Conservation (phyloP, 2,113 vertebrate species). For the Ramphastos sulfuratus region DNA sequence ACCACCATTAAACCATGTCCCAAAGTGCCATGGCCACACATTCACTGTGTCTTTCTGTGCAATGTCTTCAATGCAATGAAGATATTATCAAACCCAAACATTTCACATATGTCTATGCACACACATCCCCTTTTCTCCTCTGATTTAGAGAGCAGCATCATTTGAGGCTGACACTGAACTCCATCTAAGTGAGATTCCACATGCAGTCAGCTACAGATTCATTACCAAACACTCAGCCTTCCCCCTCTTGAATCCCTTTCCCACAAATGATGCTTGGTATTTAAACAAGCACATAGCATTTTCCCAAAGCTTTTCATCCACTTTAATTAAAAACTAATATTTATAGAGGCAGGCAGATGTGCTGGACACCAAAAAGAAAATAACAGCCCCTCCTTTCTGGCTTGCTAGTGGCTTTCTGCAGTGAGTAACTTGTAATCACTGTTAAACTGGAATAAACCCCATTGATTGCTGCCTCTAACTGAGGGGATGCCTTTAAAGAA, state of each 20-base stretch:
- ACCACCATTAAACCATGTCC: too few species aligned
- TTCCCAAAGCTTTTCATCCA: neutral
- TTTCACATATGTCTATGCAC: neutral
- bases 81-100: neutral
- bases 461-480: slow-evolving; percentile 9
- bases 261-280: neutral
- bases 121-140: neutral
- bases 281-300: neutral
- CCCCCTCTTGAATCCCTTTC: neutral
- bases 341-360: neutral
- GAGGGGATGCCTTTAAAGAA: slow-evolving; percentile 20
- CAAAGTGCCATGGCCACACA: too few species aligned
- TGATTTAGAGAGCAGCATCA: neutral
- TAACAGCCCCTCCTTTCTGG: neutral
- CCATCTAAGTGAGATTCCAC: neutral
- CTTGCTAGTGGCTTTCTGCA: neutral
- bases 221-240: neutral
- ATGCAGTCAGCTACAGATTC: neutral
- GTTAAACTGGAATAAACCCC: slow-evolving; percentile 25
- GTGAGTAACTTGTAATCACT: neutral
- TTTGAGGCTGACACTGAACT: neutral
- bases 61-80: neutral
- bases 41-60: neutral
- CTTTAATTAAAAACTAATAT: slow-evolving; percentile 31
- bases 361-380: neutral